Conservation (phyloP, 2,113 vertebrate species). For the Actenoides hombroni region DNA sequence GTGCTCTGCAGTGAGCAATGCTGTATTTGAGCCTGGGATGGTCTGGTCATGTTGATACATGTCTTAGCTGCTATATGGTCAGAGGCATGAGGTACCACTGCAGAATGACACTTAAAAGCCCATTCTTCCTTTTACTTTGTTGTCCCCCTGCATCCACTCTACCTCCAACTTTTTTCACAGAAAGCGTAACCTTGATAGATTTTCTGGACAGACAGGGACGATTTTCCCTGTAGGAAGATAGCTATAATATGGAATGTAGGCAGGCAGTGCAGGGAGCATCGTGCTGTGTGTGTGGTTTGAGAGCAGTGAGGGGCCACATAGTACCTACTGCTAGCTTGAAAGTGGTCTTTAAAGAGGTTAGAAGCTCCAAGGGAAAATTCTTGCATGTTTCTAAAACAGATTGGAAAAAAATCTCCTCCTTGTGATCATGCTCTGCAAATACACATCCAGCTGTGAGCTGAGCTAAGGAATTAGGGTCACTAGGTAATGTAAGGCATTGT, state of each 20-base stretch:
- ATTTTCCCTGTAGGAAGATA: background rate
- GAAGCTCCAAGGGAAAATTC: background rate
- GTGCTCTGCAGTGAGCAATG: background rate
- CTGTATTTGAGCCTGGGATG: background rate
- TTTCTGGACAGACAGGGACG: background rate
- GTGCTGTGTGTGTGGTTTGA: background rate
- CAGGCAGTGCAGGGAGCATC: background rate
- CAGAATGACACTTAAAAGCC: background rate
- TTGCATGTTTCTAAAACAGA: background rate
- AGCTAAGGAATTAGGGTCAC: background rate
- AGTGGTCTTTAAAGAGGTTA: background rate
- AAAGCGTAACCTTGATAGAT: background rate
- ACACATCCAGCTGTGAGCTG: background rate
- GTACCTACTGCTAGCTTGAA: background rate
- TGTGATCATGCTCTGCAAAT: background rate
- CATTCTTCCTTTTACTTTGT: background rate
- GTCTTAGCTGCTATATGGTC: background rate
- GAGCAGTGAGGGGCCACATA: background rate
- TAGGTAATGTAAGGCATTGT: background rate
- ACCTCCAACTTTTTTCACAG: background rate
- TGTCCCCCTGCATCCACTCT: background rate
- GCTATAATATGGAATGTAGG: background rate
- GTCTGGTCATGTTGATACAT: background rate
- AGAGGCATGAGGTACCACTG: background rate
- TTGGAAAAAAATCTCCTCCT: background rate